Conservation (phyloP, 35 echinoderm and acorn worm species). For the Ophiothrix spiculata region DNA sequence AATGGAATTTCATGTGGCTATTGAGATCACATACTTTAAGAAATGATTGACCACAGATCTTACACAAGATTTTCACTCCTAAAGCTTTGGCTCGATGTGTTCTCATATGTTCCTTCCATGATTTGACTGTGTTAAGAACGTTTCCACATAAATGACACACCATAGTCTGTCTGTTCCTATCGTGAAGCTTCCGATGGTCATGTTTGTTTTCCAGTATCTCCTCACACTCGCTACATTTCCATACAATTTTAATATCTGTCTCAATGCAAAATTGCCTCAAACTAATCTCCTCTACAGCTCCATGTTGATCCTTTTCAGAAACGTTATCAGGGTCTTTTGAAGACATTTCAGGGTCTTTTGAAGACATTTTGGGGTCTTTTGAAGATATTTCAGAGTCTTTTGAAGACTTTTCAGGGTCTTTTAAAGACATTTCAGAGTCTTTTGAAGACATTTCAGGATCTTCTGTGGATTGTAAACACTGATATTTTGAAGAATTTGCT, state of each 20-base stretch:
- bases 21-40: background rate
- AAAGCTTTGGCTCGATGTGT: background rate
- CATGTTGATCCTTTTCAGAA: background rate
- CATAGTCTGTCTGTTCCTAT: background rate
- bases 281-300: background rate
- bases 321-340: background rate
- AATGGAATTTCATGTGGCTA: background rate
- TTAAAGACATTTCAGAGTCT: too few relatives aligned
- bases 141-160: background rate
- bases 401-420: background rate
- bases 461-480: too few relatives aligned
- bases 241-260: background rate
- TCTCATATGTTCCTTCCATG: background rate
- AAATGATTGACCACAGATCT: background rate
- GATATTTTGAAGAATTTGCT: too few relatives aligned
- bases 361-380: background rate
- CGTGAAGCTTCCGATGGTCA: background rate
- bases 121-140: background rate
- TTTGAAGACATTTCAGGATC: too few relatives aligned
- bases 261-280: background rate
- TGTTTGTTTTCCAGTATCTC: background rate
- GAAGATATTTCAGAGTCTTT: background rate
- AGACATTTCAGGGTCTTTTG: background rate
- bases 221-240: background rate
- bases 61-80: background rate